A percentile compares a stretch with the other conserved stretches of the same genome.
phyloP scores from a whole-genome alignment of 2,888 invertebrate species.

The Salpingus planirostris region DNA sequence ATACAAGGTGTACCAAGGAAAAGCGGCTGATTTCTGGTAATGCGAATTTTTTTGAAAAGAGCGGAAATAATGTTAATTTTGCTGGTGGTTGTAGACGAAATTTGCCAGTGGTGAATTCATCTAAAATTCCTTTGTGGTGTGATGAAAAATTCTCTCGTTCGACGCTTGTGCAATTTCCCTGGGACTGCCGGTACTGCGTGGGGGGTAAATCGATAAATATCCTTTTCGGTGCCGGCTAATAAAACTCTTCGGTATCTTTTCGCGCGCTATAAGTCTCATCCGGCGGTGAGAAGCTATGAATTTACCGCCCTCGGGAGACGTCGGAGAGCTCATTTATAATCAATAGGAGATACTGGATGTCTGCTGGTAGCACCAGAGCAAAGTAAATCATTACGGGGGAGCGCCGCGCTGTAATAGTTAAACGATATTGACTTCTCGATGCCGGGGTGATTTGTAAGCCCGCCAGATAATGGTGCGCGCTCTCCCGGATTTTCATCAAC shows the following conservation, averaged over 20 bases:
- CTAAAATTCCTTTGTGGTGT: too few relatives aligned
- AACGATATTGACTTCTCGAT: slow-evolving; percentile 36
- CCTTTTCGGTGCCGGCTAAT: slow-evolving; percentile 17
- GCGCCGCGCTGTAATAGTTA: slow-evolving; percentile 31
- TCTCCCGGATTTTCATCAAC: slow-evolving; percentile 29
- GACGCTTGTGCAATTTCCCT: too few relatives aligned
- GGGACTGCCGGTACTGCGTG: too few relatives aligned
- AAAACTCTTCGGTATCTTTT: slow-evolving; percentile 30
- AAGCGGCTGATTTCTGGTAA: too few relatives aligned
- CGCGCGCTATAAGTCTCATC: slow-evolving; percentile 23
- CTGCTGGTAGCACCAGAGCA: slow-evolving; percentile 31
- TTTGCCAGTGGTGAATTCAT: too few relatives aligned
- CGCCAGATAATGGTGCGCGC: slow-evolving; percentile 27
- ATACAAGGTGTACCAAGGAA: too few relatives aligned
- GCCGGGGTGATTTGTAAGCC: slow-evolving; percentile 32
- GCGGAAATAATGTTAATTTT: too few relatives aligned
- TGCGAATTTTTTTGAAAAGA: too few relatives aligned
- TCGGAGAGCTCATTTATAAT: slow-evolving; percentile 31
- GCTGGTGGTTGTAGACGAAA: too few relatives aligned
- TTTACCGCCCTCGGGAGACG: slow-evolving; percentile 30
- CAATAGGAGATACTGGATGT: slow-evolving; percentile 34
- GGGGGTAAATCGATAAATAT: slow-evolving; percentile 18
- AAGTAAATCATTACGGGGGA: slow-evolving; percentile 34
- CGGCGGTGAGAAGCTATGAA: slow-evolving; percentile 26
- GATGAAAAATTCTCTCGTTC: too few relatives aligned